Percentiles rank a stretch among this genome's conserved stretches.
These are phyloP conservation scores for Teleopsis dalmanni DNA, from an alignment of 1,140 invertebrate genomes.

Conservation along the genomic window DNA sequence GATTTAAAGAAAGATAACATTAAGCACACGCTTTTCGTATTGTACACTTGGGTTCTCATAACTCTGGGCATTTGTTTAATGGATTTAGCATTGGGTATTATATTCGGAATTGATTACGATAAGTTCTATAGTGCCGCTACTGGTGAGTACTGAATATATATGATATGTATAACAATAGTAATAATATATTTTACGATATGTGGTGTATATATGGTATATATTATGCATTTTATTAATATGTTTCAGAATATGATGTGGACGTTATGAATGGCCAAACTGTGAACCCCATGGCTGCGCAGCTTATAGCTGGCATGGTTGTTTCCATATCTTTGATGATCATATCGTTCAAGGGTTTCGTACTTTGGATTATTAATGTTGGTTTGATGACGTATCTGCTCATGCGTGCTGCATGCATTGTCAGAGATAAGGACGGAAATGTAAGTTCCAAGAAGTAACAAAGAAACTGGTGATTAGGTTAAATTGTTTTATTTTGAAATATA, in stretches of 20 bases:
- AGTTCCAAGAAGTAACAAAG: conserved; percentile 14
- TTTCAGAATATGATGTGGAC: conserved; percentile 26
- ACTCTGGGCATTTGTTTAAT: conserved; percentile 27
- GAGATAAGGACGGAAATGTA: conserved; percentile 31
- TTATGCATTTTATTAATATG: too few relatives aligned
- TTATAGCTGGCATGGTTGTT: conserved; percentile 24
- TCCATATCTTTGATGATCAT: conserved; percentile 39
- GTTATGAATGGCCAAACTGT: conserved; percentile 13
- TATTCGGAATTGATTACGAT: conserved; percentile 34
- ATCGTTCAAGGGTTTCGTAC: conserved; percentile 37
- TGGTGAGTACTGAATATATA: too few relatives aligned
- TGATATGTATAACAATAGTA: too few relatives aligned
- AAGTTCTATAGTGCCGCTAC: conserved; percentile 21
- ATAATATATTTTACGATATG: too few relatives aligned
- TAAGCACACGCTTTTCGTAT: conserved; percentile 16
- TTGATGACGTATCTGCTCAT: conserved; percentile 24
- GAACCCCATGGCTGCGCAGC: conserved; percentile 18
- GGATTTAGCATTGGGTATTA: conserved; percentile 36
- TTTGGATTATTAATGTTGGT: conserved; percentile 35
- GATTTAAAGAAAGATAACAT: conserved; percentile 27
- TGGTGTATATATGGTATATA: too few relatives aligned
- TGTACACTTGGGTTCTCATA: conserved; percentile 30
- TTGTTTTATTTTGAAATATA: too few relatives aligned
- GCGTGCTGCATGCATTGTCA: conserved; percentile 20
- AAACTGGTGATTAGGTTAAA: background rate